Evolutionary conservation across 2,888 invertebrate genomes (phyloP).

Genomic region (Hirudinaria manillensis): DNA sequence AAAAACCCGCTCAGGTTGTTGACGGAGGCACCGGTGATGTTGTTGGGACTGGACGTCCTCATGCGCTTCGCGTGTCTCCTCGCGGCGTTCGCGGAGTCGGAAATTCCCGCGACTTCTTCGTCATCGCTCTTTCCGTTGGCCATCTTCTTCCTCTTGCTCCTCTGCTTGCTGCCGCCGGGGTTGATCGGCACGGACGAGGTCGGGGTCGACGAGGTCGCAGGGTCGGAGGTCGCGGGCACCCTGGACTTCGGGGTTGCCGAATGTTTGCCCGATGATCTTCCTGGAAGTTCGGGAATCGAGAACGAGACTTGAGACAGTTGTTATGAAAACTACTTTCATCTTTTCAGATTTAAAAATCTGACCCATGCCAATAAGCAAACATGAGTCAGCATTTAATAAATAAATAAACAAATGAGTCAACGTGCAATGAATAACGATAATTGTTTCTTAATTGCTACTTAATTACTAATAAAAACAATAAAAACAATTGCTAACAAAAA

Average conservation of each 20-base stretch:
- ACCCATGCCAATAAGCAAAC: no score
- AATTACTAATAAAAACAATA: no score
- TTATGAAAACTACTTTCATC: no score
- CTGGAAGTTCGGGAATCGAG: no score
- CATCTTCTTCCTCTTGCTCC: not conserved
- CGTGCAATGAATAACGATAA: no score
- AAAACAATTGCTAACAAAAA: no score
- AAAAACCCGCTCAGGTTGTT: not conserved
- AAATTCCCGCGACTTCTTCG: not conserved
- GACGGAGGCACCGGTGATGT: not conserved
- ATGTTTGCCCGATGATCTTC: not conserved
- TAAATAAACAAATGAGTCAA: no score
- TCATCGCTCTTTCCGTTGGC: conserved; percentile 4
- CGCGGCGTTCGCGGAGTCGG: not conserved
- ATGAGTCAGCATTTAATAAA: no score
- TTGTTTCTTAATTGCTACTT: no score
- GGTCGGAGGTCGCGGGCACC: not conserved
- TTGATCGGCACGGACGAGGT: not conserved
- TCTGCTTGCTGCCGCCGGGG: not conserved
- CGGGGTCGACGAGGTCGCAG: not conserved
- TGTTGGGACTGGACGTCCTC: not conserved
- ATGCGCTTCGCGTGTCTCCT: not conserved
- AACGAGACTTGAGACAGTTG: no score
- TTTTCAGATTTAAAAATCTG: no score
- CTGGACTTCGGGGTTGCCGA: not conserved